Evolutionary conservation across 2,113 vertebrate species (phyloP).

Genomic region (Melanerpes formicivorus): DNA sequence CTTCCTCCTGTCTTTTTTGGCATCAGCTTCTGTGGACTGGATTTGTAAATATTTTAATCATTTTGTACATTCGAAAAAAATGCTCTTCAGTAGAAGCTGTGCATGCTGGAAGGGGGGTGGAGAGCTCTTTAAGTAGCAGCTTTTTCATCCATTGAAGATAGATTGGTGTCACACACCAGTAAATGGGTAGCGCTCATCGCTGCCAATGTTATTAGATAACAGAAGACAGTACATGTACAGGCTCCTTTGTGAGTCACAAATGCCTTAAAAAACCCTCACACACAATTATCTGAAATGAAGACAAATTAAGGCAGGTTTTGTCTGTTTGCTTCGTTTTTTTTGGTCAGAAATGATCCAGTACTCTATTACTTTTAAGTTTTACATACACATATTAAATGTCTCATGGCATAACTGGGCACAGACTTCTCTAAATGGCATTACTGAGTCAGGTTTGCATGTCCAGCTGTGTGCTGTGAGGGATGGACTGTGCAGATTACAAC

Average conservation of each 20-base stretch:
- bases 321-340: neutral
- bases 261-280: conserved; percentile 37
- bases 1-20: neutral
- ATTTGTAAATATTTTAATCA: neutral
- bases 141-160: conserved; percentile 49
- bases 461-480: neutral
- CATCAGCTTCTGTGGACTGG: neutral
- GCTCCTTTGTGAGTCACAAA: conserved; percentile 65
- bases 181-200: conserved; percentile 63
- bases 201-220: conserved; percentile 67
- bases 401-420: neutral
- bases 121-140: conserved; percentile 39
- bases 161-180: conserved; percentile 62
- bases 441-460: neutral
- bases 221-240: conserved; percentile 63
- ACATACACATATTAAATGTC: neutral
- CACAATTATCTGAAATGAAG: conserved; percentile 70
- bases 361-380: neutral
- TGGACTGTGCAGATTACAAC: neutral
- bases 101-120: neutral
- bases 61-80: neutral
- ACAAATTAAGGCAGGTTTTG: conserved; percentile 34
- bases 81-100: neutral
- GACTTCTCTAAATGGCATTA: neutral
- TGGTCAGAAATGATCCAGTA: neutral